A percentile compares a stretch with the other conserved stretches of the same genome.
These are phyloP conservation scores for Delichon dasypus DNA, from an alignment of 2,797 vertebrate species.

Conservation along the genomic window DNA sequence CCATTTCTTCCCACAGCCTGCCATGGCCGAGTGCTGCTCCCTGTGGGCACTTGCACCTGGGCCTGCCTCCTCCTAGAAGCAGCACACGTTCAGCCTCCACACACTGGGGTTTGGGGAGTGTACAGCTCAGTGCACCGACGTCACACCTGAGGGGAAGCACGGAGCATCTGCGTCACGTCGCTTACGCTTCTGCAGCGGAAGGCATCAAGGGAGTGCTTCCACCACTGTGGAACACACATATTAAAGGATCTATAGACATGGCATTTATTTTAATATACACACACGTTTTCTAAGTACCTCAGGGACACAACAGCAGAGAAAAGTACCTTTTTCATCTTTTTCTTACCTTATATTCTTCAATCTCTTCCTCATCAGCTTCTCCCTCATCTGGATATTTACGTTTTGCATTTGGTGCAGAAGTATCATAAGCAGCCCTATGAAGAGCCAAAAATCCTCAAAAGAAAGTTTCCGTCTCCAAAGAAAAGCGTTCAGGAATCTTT, in stretches of 20 bases:
- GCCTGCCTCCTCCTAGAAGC: not conserved
- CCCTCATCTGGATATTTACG: slow-evolving; percentile 86
- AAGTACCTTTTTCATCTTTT: not conserved
- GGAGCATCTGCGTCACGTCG: rapidly evolving
- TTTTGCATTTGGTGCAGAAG: slow-evolving; percentile 80
- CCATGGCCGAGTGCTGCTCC: not conserved
- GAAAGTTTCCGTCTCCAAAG: not conserved
- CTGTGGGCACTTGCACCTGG: not conserved
- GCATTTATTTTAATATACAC: not conserved
- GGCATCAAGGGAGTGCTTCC: not conserved
- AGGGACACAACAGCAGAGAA: not conserved
- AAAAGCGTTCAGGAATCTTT: not conserved
- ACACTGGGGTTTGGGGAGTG: rapidly evolving
- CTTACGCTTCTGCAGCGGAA: not conserved
- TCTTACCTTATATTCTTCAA: slow-evolving; percentile 91
- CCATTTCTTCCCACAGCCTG: not conserved
- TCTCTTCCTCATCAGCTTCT: slow-evolving; percentile 90
- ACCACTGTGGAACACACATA: not conserved
- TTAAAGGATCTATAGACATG: not conserved
- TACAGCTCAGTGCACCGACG: rapidly evolving
- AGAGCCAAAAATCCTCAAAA: not conserved
- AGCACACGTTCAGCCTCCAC: not conserved
- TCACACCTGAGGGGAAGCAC: not conserved
- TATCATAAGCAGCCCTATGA: slow-evolving; percentile 89
- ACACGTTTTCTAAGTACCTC: not conserved